Conservation (phyloP, 30 jellyfish, hydroid and myxozoan genomes). For the Hydractinia symbiolongicarpus region DNA sequence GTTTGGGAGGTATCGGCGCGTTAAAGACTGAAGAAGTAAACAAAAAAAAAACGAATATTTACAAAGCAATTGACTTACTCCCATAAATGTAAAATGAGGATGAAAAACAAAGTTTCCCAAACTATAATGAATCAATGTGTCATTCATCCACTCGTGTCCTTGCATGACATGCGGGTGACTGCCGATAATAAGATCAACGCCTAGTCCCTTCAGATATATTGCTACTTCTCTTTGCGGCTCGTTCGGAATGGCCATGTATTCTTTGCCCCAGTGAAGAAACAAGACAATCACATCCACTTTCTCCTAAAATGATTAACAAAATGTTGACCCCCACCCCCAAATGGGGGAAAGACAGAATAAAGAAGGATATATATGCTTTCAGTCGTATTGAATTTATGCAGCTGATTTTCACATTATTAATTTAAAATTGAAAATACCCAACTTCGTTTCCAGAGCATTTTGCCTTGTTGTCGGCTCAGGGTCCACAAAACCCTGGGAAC, state of each 20-base stretch:
- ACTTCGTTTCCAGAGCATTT: too few relatives aligned
- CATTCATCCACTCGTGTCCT: slow-evolving; percentile 66
- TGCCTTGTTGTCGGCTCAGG: too few relatives aligned
- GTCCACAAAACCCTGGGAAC: too few relatives aligned
- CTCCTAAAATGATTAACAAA: slow-evolving; percentile 8
- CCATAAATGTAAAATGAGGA: slow-evolving; percentile 44
- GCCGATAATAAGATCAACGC: slow-evolving; percentile 75
- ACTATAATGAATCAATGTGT: slow-evolving; percentile 51
- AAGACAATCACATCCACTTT: slow-evolving; percentile 51
- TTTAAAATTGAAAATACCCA: too few relatives aligned
- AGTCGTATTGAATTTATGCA: too few relatives aligned
- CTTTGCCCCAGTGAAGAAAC: slow-evolving; percentile 87
- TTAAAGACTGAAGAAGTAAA: too few relatives aligned
- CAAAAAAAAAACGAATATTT: too few relatives aligned
- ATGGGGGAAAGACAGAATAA: too few relatives aligned
- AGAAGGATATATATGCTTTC: too few relatives aligned
- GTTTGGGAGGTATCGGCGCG: too few relatives aligned
- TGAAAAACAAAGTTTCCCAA: slow-evolving; percentile 58
- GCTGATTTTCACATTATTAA: too few relatives aligned
- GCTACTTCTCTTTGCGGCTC: slow-evolving; percentile 66
- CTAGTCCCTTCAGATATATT: slow-evolving; percentile 26
- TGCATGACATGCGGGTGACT: slow-evolving; percentile 86
- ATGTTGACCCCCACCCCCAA: too few relatives aligned
- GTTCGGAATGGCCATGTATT: slow-evolving; percentile 55
- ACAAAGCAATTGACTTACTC: slow-evolving; percentile 12